Percentiles rank a stretch among this genome's conserved stretches.
Conservation (phyloP, 1,140 invertebrate genomes). For the Sitobion miscanthi region DNA sequence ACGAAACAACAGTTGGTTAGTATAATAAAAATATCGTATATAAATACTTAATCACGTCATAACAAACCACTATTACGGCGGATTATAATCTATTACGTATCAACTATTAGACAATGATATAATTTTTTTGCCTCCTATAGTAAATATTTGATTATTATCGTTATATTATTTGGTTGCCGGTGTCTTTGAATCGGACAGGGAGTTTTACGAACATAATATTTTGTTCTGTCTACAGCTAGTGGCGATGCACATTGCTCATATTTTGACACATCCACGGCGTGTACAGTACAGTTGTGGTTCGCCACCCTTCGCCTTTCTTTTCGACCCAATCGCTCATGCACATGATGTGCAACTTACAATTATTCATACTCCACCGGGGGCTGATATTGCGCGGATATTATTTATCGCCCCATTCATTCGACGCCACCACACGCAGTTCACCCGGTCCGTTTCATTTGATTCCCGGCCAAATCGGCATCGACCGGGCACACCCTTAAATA, state of each 20-base stretch:
- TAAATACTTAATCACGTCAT: neutral
- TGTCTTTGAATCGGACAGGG: neutral
- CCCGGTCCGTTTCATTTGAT: constrained; percentile 47
- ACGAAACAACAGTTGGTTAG: neutral
- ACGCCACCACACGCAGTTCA: neutral
- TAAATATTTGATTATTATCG: neutral
- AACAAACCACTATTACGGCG: neutral
- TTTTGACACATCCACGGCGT: constrained; percentile 9
- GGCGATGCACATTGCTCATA: constrained; percentile 13
- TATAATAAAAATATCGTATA: neutral
- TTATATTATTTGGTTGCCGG: neutral
- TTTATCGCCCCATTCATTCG: constrained; percentile 34
- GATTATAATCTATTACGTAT: neutral
- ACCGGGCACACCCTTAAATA: constrained; percentile 29
- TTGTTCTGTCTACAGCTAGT: neutral
- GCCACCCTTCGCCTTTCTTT: neutral
- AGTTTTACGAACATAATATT: constrained; percentile 22
- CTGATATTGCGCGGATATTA: constrained; percentile 43
- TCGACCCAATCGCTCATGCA: neutral
- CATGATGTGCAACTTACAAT: constrained; percentile 17
- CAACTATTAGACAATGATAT: neutral
- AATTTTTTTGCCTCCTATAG: neutral
- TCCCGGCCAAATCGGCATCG: constrained; percentile 50
- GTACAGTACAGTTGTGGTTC: neutral
- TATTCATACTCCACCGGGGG: constrained; percentile 33